A percentile compares a stretch with the other conserved stretches of the same genome.
These are phyloP conservation scores for Abramis brama DNA, from an alignment of 2,113 vertebrate genomes.

Conservation along the genomic window DNA sequence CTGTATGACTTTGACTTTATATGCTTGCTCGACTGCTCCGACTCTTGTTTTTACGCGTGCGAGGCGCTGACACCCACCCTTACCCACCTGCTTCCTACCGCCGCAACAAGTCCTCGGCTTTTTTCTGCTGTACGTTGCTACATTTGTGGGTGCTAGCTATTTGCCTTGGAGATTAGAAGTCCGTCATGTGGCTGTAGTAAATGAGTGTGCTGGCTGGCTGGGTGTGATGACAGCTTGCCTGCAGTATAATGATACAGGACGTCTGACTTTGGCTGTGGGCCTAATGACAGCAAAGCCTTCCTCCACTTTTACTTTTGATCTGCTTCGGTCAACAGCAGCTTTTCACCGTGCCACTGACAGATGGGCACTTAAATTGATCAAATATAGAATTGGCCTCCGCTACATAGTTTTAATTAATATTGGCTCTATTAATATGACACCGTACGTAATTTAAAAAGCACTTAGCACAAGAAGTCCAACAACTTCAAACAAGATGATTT, in stretches of 20 bases:
- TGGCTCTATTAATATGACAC: constrained; percentile 62
- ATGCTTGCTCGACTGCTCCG: background rate
- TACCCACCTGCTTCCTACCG: constrained; percentile 8
- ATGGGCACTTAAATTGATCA: constrained; percentile 59
- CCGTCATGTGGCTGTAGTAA: constrained; percentile 55
- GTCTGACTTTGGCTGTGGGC: constrained; percentile 58
- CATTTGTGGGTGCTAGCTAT: constrained; percentile 44
- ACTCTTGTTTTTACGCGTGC: constrained; percentile 13
- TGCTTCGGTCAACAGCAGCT: constrained; percentile 61
- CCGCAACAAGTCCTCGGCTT: constrained; percentile 39
- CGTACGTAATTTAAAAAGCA: constrained; percentile 63
- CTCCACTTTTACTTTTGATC: constrained; percentile 66
- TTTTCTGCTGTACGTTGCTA: constrained; percentile 26
- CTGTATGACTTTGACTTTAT: constrained; percentile 41
- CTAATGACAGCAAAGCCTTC: constrained; percentile 65
- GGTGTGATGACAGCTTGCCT: constrained; percentile 59
- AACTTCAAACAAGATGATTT: constrained; percentile 44
- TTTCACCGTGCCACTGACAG: constrained; percentile 61
- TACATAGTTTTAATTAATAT: constrained; percentile 63
- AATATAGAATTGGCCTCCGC: constrained; percentile 65
- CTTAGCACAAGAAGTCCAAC: constrained; percentile 49
- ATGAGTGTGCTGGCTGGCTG: constrained; percentile 49
- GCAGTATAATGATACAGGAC: constrained; percentile 57
- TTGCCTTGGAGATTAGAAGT: constrained; percentile 63
- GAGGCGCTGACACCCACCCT: background rate